Evolutionary conservation across 1,140 invertebrate genomes (phyloP), one percentile per base, ranked within the genome.

Genomic region (Orius laevigatus): DNA sequence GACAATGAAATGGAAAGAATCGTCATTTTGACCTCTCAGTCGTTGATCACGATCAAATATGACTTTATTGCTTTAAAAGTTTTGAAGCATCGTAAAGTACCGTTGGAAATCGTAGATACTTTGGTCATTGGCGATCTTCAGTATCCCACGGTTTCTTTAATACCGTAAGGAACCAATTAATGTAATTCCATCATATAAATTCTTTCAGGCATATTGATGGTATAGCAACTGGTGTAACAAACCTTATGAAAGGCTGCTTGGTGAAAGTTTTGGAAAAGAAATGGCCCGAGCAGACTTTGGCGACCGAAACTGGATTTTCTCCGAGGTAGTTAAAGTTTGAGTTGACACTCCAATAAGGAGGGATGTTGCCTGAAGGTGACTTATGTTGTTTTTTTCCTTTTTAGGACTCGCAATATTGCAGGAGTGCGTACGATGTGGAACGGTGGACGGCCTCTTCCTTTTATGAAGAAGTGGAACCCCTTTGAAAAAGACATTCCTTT

Each of bases 1-100:
- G 82, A 89, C 60, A 76, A 79, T 59, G 85, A 90, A 59, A 81
- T 82, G 56, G 86, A 90, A 62, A 71, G 83, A 41, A 67, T 89
- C 15, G 66, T 89, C 1, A 57, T 88, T 3, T 61, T 90, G 18
- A 79, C 79, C 10, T 74, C 78, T 18, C 71, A 74, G 53, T 70
- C 76, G 5, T 61, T 90, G 4, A 70, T 84, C 53, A 71, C 77
- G 11, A 71, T 84, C 20, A 86, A 86, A 58, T 90, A 84, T 64
- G 84, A 89, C 62, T 86, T 89, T 58, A 87, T 88, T 56, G 79
- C 79, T 1, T 65, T 84, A 56, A 78, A 75, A 54, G 67, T 79
- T 45, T 60, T 82, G 12, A 77, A 81, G 47, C 77, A 73, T 55
- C 71, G 71, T 52, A 74, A 78, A 59, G 66, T 84, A 10, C 68